Percentiles rank a stretch among this genome's conserved stretches.
These are phyloP conservation scores for Criorhina ranunculi DNA, from an alignment of 2,888 invertebrate genomes.

Conservation along the genomic window DNA sequence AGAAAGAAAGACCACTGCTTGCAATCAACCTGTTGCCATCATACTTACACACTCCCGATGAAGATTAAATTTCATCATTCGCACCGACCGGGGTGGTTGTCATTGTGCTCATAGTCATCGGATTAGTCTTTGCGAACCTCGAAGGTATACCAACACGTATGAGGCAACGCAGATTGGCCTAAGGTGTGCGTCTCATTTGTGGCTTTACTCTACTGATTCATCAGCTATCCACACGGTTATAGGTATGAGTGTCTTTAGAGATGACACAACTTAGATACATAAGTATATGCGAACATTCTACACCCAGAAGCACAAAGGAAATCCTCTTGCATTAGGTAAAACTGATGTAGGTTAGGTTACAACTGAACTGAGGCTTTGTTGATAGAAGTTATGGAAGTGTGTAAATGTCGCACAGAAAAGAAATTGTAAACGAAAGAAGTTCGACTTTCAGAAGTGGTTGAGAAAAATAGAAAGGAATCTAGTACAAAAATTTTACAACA, in stretches of 20 bases:
- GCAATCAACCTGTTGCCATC: constrained; percentile 41
- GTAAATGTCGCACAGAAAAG: constrained; percentile 13
- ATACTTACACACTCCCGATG: constrained; percentile 9
- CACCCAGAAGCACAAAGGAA: constrained; percentile 45
- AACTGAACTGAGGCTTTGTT: not conserved
- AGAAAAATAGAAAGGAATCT: too few species aligned
- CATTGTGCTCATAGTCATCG: constrained; percentile 4
- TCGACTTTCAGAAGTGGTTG: too few species aligned
- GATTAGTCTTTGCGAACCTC: constrained; percentile 12
- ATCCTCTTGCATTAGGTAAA: constrained; percentile 31
- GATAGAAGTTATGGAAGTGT: constrained; percentile 6
- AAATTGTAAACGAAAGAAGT: not conserved
- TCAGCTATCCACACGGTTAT: not conserved
- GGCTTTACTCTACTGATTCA: constrained; percentile 15
- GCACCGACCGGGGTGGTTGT: constrained; percentile 20
- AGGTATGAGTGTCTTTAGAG: constrained; percentile 2
- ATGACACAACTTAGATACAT: constrained; percentile 29
- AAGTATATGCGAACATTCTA: not conserved
- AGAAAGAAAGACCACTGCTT: not conserved
- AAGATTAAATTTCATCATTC: constrained; percentile 39
- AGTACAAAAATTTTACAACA: too few species aligned
- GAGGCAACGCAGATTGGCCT: constrained; percentile 13
- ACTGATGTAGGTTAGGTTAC: constrained; percentile 17
- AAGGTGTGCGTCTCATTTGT: constrained; percentile 28
- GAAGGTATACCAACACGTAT: constrained; percentile 21